phyloP scores from a whole-genome alignment of 1,140 invertebrate species.

The Diabrotica undecimpunctata region DNA sequence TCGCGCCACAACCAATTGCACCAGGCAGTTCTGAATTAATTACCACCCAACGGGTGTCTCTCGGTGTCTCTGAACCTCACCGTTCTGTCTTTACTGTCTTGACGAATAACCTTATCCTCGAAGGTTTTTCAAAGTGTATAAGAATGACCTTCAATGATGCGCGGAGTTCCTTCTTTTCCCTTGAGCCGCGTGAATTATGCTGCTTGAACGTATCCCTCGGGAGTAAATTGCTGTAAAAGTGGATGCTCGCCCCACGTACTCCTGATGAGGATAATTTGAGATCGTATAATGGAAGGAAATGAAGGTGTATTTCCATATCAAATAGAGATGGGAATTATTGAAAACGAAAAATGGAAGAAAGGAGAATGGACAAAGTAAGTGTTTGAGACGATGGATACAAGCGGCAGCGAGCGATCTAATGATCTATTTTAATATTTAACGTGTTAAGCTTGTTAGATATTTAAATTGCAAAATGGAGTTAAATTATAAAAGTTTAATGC shows the following conservation, averaged over 20 bases:
- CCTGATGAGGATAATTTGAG: conserved; percentile 11
- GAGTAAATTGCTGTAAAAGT: conserved; percentile 13
- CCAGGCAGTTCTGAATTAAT: too few relatives aligned
- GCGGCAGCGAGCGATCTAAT: too few relatives aligned
- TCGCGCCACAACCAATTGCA: too few relatives aligned
- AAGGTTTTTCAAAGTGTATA: conserved; percentile 1
- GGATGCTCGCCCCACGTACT: conserved; percentile 5
- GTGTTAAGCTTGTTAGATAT: too few relatives aligned
- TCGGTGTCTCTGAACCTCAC: background rate
- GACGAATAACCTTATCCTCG: background rate
- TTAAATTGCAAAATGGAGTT: too few relatives aligned
- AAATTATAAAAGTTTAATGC: too few relatives aligned
- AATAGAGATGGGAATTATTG: conserved; percentile 9
- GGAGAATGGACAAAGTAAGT: background rate
- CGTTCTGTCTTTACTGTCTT: background rate
- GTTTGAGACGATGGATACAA: background rate
- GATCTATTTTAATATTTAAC: too few relatives aligned
- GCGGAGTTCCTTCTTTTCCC: background rate
- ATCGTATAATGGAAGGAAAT: conserved; percentile 3
- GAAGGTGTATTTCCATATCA: conserved; percentile 4
- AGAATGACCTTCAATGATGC: conserved; percentile 2
- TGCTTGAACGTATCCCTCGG: background rate
- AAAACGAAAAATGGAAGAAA: conserved; percentile 1
- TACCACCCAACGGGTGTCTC: too few relatives aligned
- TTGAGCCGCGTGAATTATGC: conserved; percentile 4